Evolutionary conservation across 2,888 invertebrate genomes (phyloP).

Genomic region (Zygothrica quintamaculata): DNA sequence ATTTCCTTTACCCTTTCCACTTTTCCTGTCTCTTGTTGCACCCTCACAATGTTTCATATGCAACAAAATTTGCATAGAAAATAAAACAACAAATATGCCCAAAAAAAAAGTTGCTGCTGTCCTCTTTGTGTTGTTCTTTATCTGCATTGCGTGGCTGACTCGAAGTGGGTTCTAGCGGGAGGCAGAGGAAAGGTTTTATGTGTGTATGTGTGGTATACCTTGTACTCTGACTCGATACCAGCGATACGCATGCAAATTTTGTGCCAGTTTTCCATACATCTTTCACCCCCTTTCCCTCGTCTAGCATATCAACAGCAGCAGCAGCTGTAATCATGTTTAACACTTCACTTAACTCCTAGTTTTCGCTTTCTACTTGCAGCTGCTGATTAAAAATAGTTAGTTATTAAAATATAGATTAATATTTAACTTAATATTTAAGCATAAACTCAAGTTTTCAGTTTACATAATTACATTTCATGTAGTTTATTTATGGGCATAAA

Average conservation of each 20-base stretch:
- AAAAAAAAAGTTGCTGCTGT: conserved; percentile 76
- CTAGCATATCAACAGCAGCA: conserved; percentile 61
- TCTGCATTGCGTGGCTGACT: conserved; percentile 11
- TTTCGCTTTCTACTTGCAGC: no score
- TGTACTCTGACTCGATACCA: no score
- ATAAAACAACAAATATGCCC: conserved; percentile 58
- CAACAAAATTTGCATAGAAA: conserved; percentile 75
- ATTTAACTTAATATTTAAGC: no score
- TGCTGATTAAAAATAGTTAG: conserved; percentile 78
- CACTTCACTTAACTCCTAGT: no score
- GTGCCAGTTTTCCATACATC: conserved; percentile 49
- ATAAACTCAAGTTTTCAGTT: no score
- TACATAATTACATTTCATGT: no score
- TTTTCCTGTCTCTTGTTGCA: neutral
- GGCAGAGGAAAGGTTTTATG: neutral
- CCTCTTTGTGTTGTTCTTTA: conserved; percentile 52
- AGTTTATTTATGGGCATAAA: no score
- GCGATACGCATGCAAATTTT: conserved; percentile 74
- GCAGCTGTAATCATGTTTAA: conserved; percentile 11
- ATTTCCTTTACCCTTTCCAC: conserved; percentile 1
- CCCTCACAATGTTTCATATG: conserved; percentile 68
- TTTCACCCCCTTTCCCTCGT: conserved; percentile 3
- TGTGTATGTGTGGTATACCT: conserved; percentile 34
- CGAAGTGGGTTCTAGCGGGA: neutral
- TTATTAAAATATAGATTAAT: no score